Evolutionary conservation across 37 sponge, comb jelly and placozoan species (phyloP), one percentile per base, ranked within the genome.

Genomic region (Amphimedon queenslandica): DNA sequence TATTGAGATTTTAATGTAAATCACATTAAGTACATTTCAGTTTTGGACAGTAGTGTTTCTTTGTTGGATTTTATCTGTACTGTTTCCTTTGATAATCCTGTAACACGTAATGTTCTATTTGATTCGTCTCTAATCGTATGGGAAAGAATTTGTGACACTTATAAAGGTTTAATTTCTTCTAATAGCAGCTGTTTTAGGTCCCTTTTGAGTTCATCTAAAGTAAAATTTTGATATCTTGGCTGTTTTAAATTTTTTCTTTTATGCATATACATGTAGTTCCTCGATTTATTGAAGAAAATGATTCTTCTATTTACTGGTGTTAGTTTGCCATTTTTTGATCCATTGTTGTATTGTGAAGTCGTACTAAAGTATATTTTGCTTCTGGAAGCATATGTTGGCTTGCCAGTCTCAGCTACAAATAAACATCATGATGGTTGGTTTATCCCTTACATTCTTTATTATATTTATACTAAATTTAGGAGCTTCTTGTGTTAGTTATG

Each of bases 301-400:
- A 65, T 78, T 40, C 35, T 31, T 13, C 43, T 86, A 2, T 80
- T 63, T 37, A 55, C 67, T 11, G 25, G 53, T 25, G 66, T 82
- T 30, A 75, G 75, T 68, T 41, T 87, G 65, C 83, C 80, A 72
- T 32, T 42, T 20, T 31, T 75, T 10, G 87, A 91, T 58, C 77
- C 87, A 25, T 37, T 91, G 1, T 57, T 86, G 13, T 72, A 82
- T 28, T 76, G 83, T 18, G 80, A 74, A 53, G 64, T 87, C 6
- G 40, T 42, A 23, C 64, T 91, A 27, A 86, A 87, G 34, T 32
- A 63, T 3, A 74, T 57, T 5, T 29, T 82, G 1, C 60, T 82
- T 1, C 57, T 74, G n/a, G 83, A 82, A 61, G 76, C 70, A 47
- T 8, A 47, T 47, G 43, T 79, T 79, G 71, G 78, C 81, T 38